Conservation (phyloP, 1,140 invertebrate species). For the Trissolcus basalis region DNA sequence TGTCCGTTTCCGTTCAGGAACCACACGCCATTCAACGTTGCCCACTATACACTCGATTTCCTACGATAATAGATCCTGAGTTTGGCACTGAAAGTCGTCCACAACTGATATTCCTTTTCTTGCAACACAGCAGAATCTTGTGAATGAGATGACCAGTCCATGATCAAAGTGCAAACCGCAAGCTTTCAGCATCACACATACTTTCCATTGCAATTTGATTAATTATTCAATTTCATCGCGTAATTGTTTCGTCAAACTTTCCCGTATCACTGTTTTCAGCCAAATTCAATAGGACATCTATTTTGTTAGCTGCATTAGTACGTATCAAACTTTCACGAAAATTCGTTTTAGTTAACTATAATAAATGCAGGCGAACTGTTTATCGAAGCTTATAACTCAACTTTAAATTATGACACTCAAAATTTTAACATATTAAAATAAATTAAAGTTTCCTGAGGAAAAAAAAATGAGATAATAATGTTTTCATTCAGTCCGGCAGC, state of each 20-base stretch:
- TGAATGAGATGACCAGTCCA: constrained; percentile 22
- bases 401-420: background rate
- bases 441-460: too few relatives aligned
- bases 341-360: background rate
- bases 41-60: constrained; percentile 16
- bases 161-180: constrained; percentile 13
- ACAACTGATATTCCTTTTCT: constrained; percentile 43
- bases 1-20: constrained; percentile 26
- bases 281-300: too few relatives aligned
- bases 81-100: constrained; percentile 33
- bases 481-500: too few relatives aligned
- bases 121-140: constrained; percentile 17
- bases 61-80: constrained; percentile 19
- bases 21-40: constrained; percentile 24
- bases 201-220: constrained; percentile 20
- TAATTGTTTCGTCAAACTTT: constrained; percentile 40
- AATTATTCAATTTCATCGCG: constrained; percentile 34
- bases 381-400: background rate
- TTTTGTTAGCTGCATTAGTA: too few relatives aligned
- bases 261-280: too few relatives aligned
- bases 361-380: constrained; percentile 1
- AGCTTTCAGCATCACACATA: constrained; percentile 16
- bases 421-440: too few relatives aligned
- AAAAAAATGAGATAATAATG: too few relatives aligned
- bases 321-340: background rate